Conservation (phyloP, 2,797 vertebrate genomes). For the Centroberyx gerrardi region DNA sequence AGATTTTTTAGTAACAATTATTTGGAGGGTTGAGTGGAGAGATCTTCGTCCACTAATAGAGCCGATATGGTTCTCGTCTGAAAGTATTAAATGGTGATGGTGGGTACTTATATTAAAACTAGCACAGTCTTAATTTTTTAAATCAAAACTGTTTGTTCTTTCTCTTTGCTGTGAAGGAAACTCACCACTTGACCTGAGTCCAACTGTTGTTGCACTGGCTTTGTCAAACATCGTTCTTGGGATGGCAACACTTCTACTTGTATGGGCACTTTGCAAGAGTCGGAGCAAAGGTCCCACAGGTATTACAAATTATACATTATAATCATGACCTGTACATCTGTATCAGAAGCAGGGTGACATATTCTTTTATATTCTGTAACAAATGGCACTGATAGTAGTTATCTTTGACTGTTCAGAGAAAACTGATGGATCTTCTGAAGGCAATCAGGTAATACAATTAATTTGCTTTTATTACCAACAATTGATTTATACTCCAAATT, state of each 20-base stretch:
- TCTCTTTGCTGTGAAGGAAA: background rate
- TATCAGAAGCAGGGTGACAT: background rate
- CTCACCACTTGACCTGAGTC: background rate
- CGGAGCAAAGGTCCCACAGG: constrained; percentile 15
- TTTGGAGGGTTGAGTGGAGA: too few relatives aligned
- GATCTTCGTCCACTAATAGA: too few relatives aligned
- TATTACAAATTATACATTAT: background rate
- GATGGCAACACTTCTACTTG: constrained; percentile 14
- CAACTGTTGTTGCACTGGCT: background rate
- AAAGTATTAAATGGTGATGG: too few relatives aligned
- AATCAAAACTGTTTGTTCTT: background rate
- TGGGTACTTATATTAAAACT: too few relatives aligned
- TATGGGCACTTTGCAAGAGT: constrained; percentile 18
- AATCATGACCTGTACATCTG: background rate
- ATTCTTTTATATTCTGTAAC: background rate
- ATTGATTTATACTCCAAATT: too few relatives aligned
- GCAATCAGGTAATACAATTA: background rate
- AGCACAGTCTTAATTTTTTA: too few relatives aligned
- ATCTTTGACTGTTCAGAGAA: constrained; percentile 1
- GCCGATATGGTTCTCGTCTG: too few relatives aligned
- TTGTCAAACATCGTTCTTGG: constrained; percentile 45
- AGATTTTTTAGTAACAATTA: too few relatives aligned
- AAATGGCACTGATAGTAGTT: background rate
- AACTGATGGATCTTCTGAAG: background rate
- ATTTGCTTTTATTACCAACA: too few relatives aligned